These are phyloP conservation scores for Tipula helvola DNA, from an alignment of 2,888 invertebrate species.

Conservation along the genomic window DNA sequence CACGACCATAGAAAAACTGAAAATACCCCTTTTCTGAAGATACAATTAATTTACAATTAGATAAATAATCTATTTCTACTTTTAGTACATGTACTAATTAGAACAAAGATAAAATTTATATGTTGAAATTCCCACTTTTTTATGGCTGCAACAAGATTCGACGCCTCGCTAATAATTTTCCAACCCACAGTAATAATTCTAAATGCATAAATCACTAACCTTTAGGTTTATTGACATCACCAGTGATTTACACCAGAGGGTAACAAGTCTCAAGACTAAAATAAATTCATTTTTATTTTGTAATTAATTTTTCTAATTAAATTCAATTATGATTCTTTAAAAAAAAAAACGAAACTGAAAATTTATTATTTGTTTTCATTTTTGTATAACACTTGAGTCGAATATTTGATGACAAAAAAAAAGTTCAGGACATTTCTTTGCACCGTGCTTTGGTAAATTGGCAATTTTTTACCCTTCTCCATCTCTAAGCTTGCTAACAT, in stretches of 20 bases:
- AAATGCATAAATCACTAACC: background rate
- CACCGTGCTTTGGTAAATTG: background rate
- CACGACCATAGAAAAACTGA: no score
- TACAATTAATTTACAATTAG: no score
- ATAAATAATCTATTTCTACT: no score
- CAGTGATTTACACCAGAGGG: background rate
- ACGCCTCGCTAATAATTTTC: background rate
- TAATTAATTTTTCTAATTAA: background rate
- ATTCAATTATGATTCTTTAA: background rate
- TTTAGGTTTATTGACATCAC: background rate
- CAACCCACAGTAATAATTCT: background rate
- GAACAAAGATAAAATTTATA: no score
- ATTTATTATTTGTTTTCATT: background rate
- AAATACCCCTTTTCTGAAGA: no score
- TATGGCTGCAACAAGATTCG: no score
- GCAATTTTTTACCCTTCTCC: background rate
- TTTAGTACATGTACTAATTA: no score
- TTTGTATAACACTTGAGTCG: background rate
- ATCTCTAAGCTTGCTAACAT: background rate
- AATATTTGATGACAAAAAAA: background rate
- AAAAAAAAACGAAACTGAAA: background rate
- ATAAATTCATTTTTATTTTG: background rate
- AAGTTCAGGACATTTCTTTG: background rate
- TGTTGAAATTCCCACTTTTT: no score
- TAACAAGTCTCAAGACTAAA: background rate